Conservation (phyloP, 2,888 invertebrate genomes). For the Noctua pronuba region DNA sequence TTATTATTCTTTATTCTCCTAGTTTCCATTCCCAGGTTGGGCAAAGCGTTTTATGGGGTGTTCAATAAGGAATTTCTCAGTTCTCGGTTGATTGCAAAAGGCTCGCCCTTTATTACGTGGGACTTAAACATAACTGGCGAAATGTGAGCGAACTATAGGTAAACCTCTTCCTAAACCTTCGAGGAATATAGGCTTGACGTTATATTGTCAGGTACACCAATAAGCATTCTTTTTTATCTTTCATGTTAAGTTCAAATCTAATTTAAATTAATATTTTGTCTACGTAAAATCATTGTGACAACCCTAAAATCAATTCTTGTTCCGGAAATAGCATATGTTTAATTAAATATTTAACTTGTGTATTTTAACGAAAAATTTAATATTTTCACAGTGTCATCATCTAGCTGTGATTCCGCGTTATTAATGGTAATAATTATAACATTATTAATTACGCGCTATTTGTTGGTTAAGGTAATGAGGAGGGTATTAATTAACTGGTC, state of each 20-base stretch:
- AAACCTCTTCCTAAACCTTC: not conserved
- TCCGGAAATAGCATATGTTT: not conserved
- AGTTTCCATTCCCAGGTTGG: not conserved
- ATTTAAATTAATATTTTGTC: not conserved
- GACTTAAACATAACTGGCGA: not conserved
- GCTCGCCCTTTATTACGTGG: not conserved
- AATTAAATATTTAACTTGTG: constrained; percentile 12
- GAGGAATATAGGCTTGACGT: not conserved
- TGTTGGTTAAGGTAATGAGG: constrained; percentile 54
- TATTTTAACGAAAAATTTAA: constrained; percentile 8
- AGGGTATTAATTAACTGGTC: constrained; percentile 55
- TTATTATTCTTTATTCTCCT: not conserved
- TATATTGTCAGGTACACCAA: not conserved
- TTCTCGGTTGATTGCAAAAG: not conserved
- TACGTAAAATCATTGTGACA: not conserved
- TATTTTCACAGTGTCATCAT: constrained; percentile 22
- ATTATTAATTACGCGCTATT: constrained; percentile 53
- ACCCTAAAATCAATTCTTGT: not conserved
- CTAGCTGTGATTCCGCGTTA: constrained; percentile 33
- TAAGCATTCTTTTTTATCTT: too few species aligned
- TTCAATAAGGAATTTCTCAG: not conserved
- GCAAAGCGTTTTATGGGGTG: constrained; percentile 5
- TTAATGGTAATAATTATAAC: constrained; percentile 48
- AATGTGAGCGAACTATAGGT: not conserved
- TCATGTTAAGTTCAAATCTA: not conserved